Percentiles rank a stretch among this genome's conserved stretches.
Evolutionary conservation across 2,888 invertebrate species (phyloP).

Genomic region (Apodemia duryi): DNA sequence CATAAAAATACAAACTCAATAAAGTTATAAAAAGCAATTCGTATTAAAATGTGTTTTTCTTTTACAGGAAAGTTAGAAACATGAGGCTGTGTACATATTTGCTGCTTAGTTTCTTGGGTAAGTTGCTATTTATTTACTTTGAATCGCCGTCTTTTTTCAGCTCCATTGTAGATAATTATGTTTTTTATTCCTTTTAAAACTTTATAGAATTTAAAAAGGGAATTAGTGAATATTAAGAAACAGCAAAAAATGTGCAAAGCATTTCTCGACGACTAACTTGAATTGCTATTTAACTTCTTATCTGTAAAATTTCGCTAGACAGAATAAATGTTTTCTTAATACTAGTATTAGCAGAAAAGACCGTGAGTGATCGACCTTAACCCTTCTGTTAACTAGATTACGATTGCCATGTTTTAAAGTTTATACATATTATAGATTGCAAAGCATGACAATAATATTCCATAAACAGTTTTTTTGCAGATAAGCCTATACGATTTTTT

Average conservation of each 20-base stretch:
- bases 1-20: conserved; percentile 23
- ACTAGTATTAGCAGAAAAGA: neutral
- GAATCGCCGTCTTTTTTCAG: conserved; percentile 21
- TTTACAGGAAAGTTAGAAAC: conserved; percentile 63
- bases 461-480: too few species aligned
- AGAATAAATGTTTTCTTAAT: neutral
- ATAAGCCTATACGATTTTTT: too few species aligned
- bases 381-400: too few species aligned
- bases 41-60: conserved; percentile 41
- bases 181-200: neutral
- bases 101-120: conserved; percentile 73
- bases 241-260: neutral
- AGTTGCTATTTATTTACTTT: conserved; percentile 42
- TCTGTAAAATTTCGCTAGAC: neutral
- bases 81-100: conserved; percentile 73
- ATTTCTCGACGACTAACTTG: neutral
- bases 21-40: conserved; percentile 30
- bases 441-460: too few species aligned
- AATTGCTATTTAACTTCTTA: neutral
- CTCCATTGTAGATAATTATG: conserved; percentile 17
- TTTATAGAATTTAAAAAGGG: neutral
- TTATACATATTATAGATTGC: too few species aligned
- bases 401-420: too few species aligned
- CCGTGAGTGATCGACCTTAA: too few species aligned
- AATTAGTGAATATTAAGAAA: neutral